Evolutionary conservation across 1,140 invertebrate genomes (phyloP).

Genomic region (Euglossa dilemma): DNA sequence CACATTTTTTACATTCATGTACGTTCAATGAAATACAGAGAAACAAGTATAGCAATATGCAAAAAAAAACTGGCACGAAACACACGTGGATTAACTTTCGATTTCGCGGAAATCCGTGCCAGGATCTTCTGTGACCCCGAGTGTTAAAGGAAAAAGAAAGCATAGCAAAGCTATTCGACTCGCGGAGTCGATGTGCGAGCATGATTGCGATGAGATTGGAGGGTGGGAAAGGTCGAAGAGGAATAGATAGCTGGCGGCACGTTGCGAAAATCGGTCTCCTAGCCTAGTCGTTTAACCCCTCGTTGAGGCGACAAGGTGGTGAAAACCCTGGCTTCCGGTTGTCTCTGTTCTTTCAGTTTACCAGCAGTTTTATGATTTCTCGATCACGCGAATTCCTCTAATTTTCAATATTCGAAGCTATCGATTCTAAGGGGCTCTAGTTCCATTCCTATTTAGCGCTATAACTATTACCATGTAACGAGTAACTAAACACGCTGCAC

Average conservation of each 20-base stretch:
- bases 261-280: conserved; percentile 54
- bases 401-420: neutral
- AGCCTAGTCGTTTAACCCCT: conserved; percentile 45
- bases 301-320: neutral
- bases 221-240: conserved; percentile 56
- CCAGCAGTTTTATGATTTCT: neutral
- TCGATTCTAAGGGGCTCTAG: no score
- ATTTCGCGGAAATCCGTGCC: no score
- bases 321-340: neutral
- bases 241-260: conserved; percentile 60
- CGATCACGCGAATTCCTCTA: neutral
- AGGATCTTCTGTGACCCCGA: no score
- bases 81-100: no score
- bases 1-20: no score
- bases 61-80: no score
- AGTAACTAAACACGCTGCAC: no score
- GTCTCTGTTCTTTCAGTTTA: neutral
- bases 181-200: neutral
- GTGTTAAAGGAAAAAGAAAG: no score
- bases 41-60: no score
- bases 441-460: no score
- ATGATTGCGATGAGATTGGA: conserved; percentile 12
- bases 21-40: no score
- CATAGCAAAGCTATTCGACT: neutral
- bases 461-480: no score